A percentile compares a stretch with the other conserved stretches of the same genome.
Evolutionary conservation across 1,140 invertebrate species (phyloP).

Genomic region (Radopholus similis): DNA sequence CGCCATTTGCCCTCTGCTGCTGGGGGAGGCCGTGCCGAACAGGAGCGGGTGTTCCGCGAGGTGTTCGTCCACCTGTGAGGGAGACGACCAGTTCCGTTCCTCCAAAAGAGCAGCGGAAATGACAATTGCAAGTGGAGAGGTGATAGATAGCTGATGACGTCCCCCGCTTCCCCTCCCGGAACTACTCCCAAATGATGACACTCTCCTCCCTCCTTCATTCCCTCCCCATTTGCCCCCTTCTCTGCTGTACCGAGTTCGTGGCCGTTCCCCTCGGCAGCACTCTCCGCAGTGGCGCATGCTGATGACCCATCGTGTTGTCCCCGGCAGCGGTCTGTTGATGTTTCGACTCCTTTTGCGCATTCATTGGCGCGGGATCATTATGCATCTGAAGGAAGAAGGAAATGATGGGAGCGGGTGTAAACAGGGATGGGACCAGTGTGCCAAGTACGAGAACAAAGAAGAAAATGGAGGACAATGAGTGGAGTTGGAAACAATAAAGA

Average conservation of each 20-base stretch:
- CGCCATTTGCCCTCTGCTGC: not conserved
- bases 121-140: not conserved
- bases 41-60: constrained; percentile 22
- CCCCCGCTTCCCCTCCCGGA: not conserved
- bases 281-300: constrained; percentile 1
- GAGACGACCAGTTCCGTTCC: not conserved
- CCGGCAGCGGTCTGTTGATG: not conserved
- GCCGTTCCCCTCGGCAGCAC: not conserved
- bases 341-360: not conserved
- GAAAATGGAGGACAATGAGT: too few species aligned
- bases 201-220: too few species aligned
- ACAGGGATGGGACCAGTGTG: too few species aligned
- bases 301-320: not conserved
- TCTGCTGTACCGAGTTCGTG: too few species aligned
- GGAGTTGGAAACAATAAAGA: too few species aligned
- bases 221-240: too few species aligned
- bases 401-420: too few species aligned
- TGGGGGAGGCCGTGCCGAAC: constrained; percentile 9
- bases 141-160: too few species aligned
- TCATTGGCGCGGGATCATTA: not conserved
- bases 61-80: constrained; percentile 4
- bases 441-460: too few species aligned
- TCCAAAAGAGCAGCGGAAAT: not conserved
- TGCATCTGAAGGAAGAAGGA: too few species aligned
- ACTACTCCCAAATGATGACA: too few species aligned